phyloP scores from a whole-genome alignment of 2,113 vertebrate genomes.

The Coryphaenoides rupestris region DNA sequence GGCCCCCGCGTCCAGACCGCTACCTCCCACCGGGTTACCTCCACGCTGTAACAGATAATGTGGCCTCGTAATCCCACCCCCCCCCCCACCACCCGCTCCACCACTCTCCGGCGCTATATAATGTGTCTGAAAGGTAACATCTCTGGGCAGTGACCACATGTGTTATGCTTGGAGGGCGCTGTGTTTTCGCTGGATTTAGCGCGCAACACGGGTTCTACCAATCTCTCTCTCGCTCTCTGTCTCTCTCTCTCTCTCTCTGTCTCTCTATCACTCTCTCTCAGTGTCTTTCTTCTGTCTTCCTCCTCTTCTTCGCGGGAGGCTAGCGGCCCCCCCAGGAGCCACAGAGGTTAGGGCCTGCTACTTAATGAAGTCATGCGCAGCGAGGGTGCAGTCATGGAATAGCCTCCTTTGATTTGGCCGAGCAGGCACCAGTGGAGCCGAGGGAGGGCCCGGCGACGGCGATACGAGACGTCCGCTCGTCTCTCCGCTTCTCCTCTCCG shows the following conservation, averaged over 20 bases:
- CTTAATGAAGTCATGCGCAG: constrained; percentile 39
- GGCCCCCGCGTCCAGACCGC: constrained; percentile 65
- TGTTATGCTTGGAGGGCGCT: constrained; percentile 84
- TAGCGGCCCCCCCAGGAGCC: constrained; percentile 32
- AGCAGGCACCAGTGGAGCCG: constrained; percentile 8
- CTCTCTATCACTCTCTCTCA: no score
- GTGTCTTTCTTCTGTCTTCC: background rate
- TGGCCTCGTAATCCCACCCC: constrained; percentile 82
- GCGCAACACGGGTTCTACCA: constrained; percentile 62
- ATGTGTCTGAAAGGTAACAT: constrained; percentile 86
- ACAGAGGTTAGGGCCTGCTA: constrained; percentile 25
- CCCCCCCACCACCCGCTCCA: constrained; percentile 63
- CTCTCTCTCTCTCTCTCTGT: no score
- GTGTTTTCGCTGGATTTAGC: constrained; percentile 79
- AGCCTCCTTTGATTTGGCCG: constrained; percentile 31
- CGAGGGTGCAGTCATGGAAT: constrained; percentile 30
- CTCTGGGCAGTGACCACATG: constrained; percentile 87
- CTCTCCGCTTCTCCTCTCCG: no score
- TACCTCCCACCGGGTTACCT: constrained; percentile 88
- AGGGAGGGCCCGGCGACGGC: constrained; percentile 2
- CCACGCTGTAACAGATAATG: constrained; percentile 91
- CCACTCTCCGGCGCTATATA: constrained; percentile 78
- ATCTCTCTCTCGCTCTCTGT: constrained; percentile 25
- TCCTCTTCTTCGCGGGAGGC: constrained; percentile 20
- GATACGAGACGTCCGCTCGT: constrained; percentile 26